These are phyloP conservation scores for Anolis apletophallus DNA, from an alignment of 2,797 vertebrate genomes.

Conservation along the genomic window DNA sequence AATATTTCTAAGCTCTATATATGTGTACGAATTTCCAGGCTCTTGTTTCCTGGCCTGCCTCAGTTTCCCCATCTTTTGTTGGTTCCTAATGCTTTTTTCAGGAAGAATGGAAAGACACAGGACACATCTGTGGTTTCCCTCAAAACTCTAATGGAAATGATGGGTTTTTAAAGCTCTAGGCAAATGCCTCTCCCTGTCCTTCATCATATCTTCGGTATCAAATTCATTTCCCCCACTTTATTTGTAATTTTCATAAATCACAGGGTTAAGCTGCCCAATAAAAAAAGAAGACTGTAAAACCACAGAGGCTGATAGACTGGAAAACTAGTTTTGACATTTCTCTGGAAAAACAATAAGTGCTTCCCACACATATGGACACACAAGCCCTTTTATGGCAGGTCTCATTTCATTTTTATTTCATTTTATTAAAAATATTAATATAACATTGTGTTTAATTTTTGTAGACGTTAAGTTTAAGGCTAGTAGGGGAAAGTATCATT, in stretches of 20 bases:
- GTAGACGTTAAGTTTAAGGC: constrained; percentile 3
- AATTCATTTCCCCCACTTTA: constrained; percentile 7
- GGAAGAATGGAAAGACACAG: too few species aligned
- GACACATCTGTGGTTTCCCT: not conserved
- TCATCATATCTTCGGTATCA: not conserved
- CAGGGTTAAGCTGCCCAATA: not conserved
- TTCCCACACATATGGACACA: not conserved
- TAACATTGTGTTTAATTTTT: constrained; percentile 13
- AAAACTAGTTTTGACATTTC: constrained; percentile 27
- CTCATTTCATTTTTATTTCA: not conserved
- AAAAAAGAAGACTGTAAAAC: constrained; percentile 1
- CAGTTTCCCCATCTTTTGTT: not conserved
- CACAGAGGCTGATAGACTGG: constrained; percentile 2
- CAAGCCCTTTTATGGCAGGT: not conserved
- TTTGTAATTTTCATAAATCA: constrained; percentile 33
- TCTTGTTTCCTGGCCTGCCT: not conserved
- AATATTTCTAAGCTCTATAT: too few species aligned
- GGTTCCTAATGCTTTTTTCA: not conserved
- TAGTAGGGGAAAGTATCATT: not conserved
- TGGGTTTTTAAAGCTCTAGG: not conserved
- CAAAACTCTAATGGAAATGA: not conserved
- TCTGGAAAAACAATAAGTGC: not conserved
- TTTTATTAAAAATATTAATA: not conserved
- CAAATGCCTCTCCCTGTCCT: not conserved
- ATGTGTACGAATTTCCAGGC: not conserved